Base-by-base conservation (phyloP, 2,797 vertebrate genomes). In the Lepidocolaptes lacrymiger region DNA sequence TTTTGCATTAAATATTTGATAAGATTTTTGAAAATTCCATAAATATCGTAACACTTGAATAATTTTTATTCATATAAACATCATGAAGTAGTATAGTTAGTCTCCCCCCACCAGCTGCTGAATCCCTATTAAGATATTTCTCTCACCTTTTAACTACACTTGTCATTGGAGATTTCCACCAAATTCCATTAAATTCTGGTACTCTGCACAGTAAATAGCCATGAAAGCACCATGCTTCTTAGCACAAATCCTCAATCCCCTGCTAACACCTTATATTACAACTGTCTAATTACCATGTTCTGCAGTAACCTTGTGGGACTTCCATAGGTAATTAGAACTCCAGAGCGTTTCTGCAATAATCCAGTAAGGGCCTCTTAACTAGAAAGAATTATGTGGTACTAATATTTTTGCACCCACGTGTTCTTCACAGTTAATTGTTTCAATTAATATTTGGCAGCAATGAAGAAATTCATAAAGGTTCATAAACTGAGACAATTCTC, bases 311-410 rank as follows among this genome's bases (percentile, higher is more conserved):
- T 97, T 96, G 82, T 89, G 98, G 97, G 97, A 97, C 97, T 97
- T 97, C 91, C 95, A 89, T 91, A 97, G 97, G 98, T 98, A 98
- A 98, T 98, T 97, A 98, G 97, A 98, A 94, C 97, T 97, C 97
- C 95, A 88, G 95, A 96, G 97, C 73, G 30, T 97, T 97, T 95
- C 95, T 49, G 85, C 95, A 95, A 68, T 97, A 97, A 97, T 98
- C 98, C 95, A 44, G 97, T 91, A 97, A 97, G 97, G 97, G 95
- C 97, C 95, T 97, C 96, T 97, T 97, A 97, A 97, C 96, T 95
- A 96, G 96, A 75, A 97, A 96, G 95, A 97, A 98, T 98, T 98
- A 98, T 92, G 96, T 75, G 82, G 85, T 93, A 78, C 95, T 97
- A 97, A 97, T 97, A 97, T 96, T 93, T 91, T 80, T 68, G 61